Evolutionary conservation across 2,888 invertebrate species (phyloP), one percentile per base, ranked within the genome.

Genomic region (Caprella mutica): DNA sequence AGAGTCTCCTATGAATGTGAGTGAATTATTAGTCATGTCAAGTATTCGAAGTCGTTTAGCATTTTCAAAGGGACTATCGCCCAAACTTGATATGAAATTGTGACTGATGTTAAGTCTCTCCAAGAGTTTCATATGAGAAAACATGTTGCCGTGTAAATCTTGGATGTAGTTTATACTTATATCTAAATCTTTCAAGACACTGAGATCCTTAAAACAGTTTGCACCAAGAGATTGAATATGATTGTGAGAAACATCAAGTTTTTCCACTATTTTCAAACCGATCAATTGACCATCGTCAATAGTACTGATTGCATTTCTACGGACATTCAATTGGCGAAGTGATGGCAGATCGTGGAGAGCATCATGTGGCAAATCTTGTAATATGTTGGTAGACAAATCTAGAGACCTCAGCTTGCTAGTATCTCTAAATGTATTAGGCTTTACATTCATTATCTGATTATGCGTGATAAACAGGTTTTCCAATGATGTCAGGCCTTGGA

Each of bases 91-190:
- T 0, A 65, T 39, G n/a, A 63, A 59, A 39, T 65, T 65, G 38
- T 65, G 58, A 29, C 65, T 65, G 24, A 56, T 48, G 26, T 65
- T 65, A 24, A 63, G 56, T 5, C 52, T 52, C 26, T 61, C 60
- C 21, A 65, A 17, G 1, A 48, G 23, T 3, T 30, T 46, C 30
- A 53, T 58, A 26, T 66, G 55, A 40, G 66, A 64, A 72, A 89
- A 85, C 56, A 87, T 85, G 71, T 87, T 85, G 0, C 86, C 84
- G 67, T 88, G 87, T 52, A 90, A 81, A 69, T 85, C 84, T 2
- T 80, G 80, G 33, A 92, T 72, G 3, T 87, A 87, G 70, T 92
- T 92, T 68, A 89, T 89, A 66, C 82, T 80, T 59, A 92, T 74
- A 67, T 88, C 80, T 38, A 92, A 75, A 69, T 89, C 88, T 66